A percentile compares a stretch with the other conserved stretches of the same genome.
Conservation (phyloP, 2,888 invertebrate species). For the Hydrotaea cyrtoneurina region DNA sequence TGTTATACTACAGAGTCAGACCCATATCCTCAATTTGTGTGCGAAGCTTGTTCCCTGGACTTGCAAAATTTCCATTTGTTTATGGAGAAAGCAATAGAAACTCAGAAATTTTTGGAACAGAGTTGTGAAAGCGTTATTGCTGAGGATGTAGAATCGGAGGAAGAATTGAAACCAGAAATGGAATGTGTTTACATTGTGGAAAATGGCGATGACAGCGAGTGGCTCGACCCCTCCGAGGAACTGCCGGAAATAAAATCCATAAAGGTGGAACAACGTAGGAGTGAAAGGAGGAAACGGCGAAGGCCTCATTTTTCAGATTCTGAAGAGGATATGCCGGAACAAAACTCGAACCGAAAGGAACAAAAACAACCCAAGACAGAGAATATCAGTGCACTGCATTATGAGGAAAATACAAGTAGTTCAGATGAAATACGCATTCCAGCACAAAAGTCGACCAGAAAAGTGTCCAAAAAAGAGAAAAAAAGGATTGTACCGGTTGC, state of each 20-base stretch:
- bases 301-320: too few relatives aligned
- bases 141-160: background rate
- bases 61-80: slow-evolving; percentile 40
- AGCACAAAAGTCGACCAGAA: background rate
- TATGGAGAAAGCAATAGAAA: slow-evolving; percentile 45
- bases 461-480: background rate
- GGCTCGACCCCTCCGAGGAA: background rate
- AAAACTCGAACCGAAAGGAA: too few relatives aligned
- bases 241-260: background rate
- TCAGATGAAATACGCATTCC: too few relatives aligned
- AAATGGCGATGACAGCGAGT: background rate
- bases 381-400: too few relatives aligned
- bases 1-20: slow-evolving; percentile 47
- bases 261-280: too few relatives aligned
- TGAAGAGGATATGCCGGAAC: too few relatives aligned
- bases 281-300: too few relatives aligned
- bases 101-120: slow-evolving; percentile 3
- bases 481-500: background rate
- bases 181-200: slow-evolving; percentile 20
- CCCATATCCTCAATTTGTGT: slow-evolving; percentile 42
- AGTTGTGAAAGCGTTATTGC: background rate
- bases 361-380: too few relatives aligned
- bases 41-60: slow-evolving; percentile 43
- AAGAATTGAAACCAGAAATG: background rate
- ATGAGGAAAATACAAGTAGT: too few relatives aligned